These are phyloP conservation scores for Lordiphosa andalusiaca DNA, from an alignment of 2,888 invertebrate species.

Conservation along the genomic window DNA sequence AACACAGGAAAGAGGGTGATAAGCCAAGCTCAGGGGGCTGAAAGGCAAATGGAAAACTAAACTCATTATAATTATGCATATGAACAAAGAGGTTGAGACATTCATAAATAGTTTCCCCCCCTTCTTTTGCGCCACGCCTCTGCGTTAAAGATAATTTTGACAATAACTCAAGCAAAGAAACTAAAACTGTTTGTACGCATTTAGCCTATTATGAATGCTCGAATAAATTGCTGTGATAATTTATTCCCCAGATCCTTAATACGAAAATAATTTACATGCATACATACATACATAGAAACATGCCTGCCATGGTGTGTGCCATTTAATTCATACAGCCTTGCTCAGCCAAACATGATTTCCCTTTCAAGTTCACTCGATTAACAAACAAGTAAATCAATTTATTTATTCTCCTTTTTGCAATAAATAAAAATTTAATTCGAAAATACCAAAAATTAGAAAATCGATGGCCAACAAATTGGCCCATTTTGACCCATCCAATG, in stretches of 20 bases:
- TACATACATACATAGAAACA: no score
- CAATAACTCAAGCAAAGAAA: conserved; percentile 37
- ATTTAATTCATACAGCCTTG: conserved; percentile 13
- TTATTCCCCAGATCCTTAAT: conserved; percentile 46
- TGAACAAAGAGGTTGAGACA: conserved; percentile 15
- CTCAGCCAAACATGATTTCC: neutral
- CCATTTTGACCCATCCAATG: conserved; percentile 14
- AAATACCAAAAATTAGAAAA: no score
- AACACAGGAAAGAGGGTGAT: no score
- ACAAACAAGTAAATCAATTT: no score
- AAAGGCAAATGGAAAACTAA: conserved; percentile 12
- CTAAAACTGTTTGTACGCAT: conserved; percentile 10
- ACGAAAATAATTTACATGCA: conserved; percentile 34
- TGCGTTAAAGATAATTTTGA: conserved; percentile 27
- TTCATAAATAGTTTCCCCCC: neutral
- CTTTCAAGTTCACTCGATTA: no score
- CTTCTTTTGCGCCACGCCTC: neutral
- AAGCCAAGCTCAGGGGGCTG: conserved; percentile 25
- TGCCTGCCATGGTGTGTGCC: neutral
- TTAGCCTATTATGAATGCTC: conserved; percentile 53
- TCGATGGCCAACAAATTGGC: no score
- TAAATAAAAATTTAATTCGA: no score
- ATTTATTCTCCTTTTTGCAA: no score
- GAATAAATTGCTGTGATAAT: conserved; percentile 55
- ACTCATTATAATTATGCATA: conserved; percentile 30